phyloP scores from a whole-genome alignment of 2,113 vertebrate genomes.

The Gavia stellata region DNA sequence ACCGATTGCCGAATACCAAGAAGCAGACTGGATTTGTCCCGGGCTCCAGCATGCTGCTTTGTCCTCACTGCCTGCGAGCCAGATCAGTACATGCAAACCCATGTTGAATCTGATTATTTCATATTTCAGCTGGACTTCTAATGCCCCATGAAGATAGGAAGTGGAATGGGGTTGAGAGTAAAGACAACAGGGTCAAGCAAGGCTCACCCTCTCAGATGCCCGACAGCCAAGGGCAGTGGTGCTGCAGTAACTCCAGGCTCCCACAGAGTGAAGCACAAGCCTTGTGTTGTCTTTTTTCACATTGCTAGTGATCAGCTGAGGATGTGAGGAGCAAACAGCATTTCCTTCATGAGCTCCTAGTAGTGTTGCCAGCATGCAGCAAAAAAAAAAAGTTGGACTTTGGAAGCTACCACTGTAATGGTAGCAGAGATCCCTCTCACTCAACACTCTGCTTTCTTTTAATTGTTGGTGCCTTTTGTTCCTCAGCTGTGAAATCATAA shows the following conservation, averaged over 20 bases:
- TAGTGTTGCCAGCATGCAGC: background rate
- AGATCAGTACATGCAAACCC: background rate
- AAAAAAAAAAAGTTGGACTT: background rate
- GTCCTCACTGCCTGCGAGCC: rapidly evolving
- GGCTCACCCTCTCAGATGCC: background rate
- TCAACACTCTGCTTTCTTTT: background rate
- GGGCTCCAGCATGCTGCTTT: background rate
- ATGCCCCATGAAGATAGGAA: background rate
- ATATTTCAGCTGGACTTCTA: background rate
- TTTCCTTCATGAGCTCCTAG: background rate
- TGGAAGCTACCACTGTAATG: background rate
- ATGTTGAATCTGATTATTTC: background rate
- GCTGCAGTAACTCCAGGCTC: background rate
- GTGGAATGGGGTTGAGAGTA: background rate
- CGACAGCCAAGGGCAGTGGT: background rate
- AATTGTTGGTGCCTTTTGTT: background rate
- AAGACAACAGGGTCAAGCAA: background rate
- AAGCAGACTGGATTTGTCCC: background rate
- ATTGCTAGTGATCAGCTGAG: background rate
- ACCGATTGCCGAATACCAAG: background rate
- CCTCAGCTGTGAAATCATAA: background rate
- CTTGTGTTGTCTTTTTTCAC: background rate
- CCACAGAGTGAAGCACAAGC: background rate
- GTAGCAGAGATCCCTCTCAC: background rate
- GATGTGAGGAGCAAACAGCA: background rate